Evolutionary conservation across 2,888 invertebrate genomes (phyloP).

Genomic region (Atrina japonica): DNA sequence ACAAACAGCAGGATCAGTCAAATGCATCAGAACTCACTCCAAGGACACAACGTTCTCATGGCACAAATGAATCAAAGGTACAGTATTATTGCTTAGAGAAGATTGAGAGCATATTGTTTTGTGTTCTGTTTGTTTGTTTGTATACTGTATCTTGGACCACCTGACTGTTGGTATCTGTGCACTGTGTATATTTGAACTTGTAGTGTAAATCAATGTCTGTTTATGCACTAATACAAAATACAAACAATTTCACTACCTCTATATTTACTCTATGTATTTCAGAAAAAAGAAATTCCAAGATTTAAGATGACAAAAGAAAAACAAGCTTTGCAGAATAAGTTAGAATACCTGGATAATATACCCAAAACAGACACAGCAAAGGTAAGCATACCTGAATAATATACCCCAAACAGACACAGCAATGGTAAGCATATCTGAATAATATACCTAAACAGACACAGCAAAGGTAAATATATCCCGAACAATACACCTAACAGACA

Average conservation of each 20-base stretch:
- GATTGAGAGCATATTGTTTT: too few relatives aligned
- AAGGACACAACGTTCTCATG: slow-evolving; percentile 14
- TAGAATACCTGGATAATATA: slow-evolving; percentile 50
- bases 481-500: neutral
- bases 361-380: slow-evolving; percentile 69
- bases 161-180: too few relatives aligned
- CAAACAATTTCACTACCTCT: too few relatives aligned
- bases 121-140: too few relatives aligned
- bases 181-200: too few relatives aligned
- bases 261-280: too few relatives aligned
- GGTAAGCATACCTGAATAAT: slow-evolving; percentile 48
- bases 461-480: too few relatives aligned
- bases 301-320: slow-evolving; percentile 34
- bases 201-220: too few relatives aligned
- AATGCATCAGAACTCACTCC: neutral
- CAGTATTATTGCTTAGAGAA: too few relatives aligned
- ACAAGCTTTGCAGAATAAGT: slow-evolving; percentile 31
- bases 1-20: slow-evolving; percentile 12
- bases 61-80: too few relatives aligned
- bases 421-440: neutral
- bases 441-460: neutral
- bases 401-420: neutral
- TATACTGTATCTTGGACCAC: too few relatives aligned
- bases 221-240: too few relatives aligned
- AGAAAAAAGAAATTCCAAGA: slow-evolving; percentile 15